Base-by-base conservation (phyloP, 2,797 vertebrate genomes). In the Nasua narica region DNA sequence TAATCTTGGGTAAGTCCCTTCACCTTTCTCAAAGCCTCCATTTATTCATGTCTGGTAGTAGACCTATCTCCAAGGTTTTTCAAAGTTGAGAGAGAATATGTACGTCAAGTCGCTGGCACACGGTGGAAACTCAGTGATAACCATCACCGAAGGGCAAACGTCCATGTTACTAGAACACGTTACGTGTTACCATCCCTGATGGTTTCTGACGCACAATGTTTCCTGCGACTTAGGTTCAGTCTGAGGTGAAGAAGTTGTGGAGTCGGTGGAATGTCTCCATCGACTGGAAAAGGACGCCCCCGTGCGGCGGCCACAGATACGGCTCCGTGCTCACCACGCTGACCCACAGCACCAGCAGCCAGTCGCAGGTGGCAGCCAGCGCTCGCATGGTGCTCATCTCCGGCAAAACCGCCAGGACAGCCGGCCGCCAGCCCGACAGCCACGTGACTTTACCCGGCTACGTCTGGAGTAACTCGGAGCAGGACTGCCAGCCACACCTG, bases 241-340 rank as follows among this genome's bases (percentile, higher is more conserved):
- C 99, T 2, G 99, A 99, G 98, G 99, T 99, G 84, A 99, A 99
- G 97, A 99, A 99, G 98, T 98, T 98, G 3, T 99, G 99, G 99
- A 99, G 98, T 0, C 98, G 99, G 35, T 99, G 99, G 99, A 99
- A 98, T 85, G 98, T 99, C 58, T 98, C 99, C 0, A 92, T 99
- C 11, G 99, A 99, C 97, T 99, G 99, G 99, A 98, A 99, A 77
- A 99, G 98, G 43, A 98, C 98, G 0, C 98, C 98, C 10, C 98
- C 98, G 0, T 99, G 99, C 37, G 98, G 98, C n/a, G 98, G 98
- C 69, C 99, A 99, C 92, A 98, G 98, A 37, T 99, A 99, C 10
- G 98, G 99, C 94, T 99, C 99, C 0, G 99, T 99, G 35, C 98
- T 99, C 6, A 99, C 99, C 12, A 99, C 99, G 12, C 60, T 99